phyloP scores from a whole-genome alignment of 2,888 invertebrate species.

The Pammene fasciana region DNA sequence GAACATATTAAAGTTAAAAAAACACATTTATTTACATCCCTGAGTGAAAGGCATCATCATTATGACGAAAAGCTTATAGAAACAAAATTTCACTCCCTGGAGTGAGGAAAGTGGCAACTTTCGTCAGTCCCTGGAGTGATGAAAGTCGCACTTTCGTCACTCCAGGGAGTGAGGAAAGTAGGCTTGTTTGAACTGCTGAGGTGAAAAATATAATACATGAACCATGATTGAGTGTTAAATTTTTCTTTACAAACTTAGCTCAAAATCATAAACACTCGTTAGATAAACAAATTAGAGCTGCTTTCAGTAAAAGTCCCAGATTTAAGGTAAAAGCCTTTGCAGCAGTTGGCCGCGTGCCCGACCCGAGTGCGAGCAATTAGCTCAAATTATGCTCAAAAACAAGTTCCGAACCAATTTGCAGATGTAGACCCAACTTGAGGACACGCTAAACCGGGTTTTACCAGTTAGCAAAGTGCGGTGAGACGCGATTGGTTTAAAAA shows the following conservation, averaged over 20 bases:
- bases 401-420: constrained; percentile 79
- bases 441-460: constrained; percentile 49
- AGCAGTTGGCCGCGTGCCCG: constrained; percentile 66
- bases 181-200: too few species aligned
- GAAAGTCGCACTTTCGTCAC: too few species aligned
- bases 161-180: too few species aligned
- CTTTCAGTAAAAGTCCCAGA: constrained; percentile 57
- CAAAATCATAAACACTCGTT: constrained; percentile 33
- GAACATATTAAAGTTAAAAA: too few species aligned
- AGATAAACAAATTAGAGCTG: constrained; percentile 53
- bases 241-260: neutral
- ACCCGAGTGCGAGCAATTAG: constrained; percentile 78
- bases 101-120: too few species aligned
- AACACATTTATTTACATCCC: too few species aligned
- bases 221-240: too few species aligned
- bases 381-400: constrained; percentile 80
- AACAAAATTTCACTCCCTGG: too few species aligned
- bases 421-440: constrained; percentile 72
- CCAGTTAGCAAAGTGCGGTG: constrained; percentile 60
- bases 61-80: too few species aligned
- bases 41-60: too few species aligned
- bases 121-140: too few species aligned
- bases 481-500: constrained; percentile 51
- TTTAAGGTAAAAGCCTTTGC: constrained; percentile 59
- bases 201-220: too few species aligned